Conservation (phyloP, 1,140 invertebrate species). For the Ceratosolen solmsi region DNA sequence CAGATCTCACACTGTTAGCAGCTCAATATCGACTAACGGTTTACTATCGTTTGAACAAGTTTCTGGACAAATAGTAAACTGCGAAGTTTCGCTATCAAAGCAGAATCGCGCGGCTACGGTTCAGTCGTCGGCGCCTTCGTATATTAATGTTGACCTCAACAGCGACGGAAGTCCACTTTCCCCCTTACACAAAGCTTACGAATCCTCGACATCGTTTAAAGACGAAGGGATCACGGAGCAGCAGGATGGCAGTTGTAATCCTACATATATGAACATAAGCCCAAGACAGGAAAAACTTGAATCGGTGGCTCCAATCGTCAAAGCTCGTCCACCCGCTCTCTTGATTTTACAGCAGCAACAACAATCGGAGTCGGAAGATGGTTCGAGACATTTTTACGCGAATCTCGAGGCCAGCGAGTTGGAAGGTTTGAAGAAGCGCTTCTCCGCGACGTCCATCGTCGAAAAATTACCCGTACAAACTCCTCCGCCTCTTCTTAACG, state of each 20-base stretch:
- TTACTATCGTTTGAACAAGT: conserved; percentile 57
- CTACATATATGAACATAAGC: conserved; percentile 81
- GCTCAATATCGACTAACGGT: conserved; percentile 62
- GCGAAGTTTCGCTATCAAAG: not conserved
- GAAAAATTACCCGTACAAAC: conserved; percentile 72
- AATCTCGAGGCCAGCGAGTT: conserved; percentile 79
- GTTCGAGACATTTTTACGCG: conserved; percentile 76
- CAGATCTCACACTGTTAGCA: conserved; percentile 65
- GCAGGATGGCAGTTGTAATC: conserved; percentile 53
- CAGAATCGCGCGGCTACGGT: conserved; percentile 14
- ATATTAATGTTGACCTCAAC: conserved; percentile 69
- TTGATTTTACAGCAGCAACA: conserved; percentile 50
- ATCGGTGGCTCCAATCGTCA: not conserved
- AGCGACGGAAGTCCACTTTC: conserved; percentile 63
- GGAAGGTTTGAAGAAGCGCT: conserved; percentile 70
- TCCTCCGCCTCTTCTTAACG: conserved; percentile 64
- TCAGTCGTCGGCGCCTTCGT: conserved; percentile 59
- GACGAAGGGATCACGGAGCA: conserved; percentile 42
- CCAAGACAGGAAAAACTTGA: conserved; percentile 67
- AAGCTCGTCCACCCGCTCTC: conserved; percentile 58
- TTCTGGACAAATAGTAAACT: conserved; percentile 13
- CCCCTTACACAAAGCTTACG: conserved; percentile 61
- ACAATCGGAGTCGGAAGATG: conserved; percentile 64
- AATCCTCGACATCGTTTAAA: conserved; percentile 46
- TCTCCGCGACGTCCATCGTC: conserved; percentile 60